phyloP scores from a whole-genome alignment of 2,113 vertebrate species.

The Pongo pygmaeus region DNA sequence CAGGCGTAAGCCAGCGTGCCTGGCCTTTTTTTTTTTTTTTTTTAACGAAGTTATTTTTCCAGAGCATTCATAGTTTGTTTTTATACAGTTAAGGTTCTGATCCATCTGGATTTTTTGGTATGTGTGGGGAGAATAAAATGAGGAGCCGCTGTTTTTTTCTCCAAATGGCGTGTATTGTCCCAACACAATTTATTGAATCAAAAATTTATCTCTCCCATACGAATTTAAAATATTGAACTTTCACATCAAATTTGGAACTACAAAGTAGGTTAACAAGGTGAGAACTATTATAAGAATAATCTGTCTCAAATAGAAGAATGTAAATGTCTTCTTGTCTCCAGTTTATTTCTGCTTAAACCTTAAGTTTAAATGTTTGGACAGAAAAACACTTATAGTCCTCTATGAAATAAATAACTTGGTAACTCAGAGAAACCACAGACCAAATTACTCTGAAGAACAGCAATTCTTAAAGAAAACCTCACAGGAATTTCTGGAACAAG shows the following conservation, averaged over 20 bases:
- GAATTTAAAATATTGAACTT: not conserved
- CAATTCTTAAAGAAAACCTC: not conserved
- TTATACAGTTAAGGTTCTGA: not conserved
- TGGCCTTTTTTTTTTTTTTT: not conserved
- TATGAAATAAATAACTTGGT: constrained; percentile 10
- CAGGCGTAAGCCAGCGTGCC: too few species aligned
- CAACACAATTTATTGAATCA: not conserved
- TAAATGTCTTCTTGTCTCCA: not conserved
- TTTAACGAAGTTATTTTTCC: not conserved
- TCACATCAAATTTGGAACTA: constrained; percentile 17
- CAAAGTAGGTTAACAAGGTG: not conserved
- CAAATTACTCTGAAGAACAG: not conserved
- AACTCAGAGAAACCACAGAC: not conserved
- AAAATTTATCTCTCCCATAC: not conserved
- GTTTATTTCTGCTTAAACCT: constrained; percentile 36
- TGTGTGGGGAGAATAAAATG: not conserved
- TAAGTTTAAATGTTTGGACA: constrained; percentile 2
- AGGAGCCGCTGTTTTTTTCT: not conserved
- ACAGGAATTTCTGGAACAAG: not conserved
- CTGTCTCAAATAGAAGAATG: not conserved
- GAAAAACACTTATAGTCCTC: not conserved
- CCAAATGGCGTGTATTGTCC: not conserved
- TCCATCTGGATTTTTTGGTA: not conserved
- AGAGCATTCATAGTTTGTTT: not conserved
- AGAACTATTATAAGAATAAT: not conserved